Base-by-base conservation (phyloP, 1,140 invertebrate species). In the Tetramorium simillimum region DNA sequence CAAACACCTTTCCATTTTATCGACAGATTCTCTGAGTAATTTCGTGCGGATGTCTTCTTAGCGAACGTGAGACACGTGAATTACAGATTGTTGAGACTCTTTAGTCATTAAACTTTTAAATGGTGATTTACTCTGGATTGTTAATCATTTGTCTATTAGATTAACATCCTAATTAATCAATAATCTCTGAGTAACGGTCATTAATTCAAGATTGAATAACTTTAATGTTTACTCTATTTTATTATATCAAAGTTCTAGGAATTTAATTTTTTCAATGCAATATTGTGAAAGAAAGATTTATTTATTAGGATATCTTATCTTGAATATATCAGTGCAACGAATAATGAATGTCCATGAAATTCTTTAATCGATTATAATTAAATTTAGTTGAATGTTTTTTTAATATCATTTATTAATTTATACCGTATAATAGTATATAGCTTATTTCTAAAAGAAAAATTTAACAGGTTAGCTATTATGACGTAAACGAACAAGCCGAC, bases 81-180 rank as follows among this genome's bases (percentile, higher is more conserved):
- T 62, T 43, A 63, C 16, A 5, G n/a, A 7, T 21, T 3, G 14
- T 51, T 67, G 10, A 24, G 69, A 37, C 12, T 62, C 40, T 51
- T 16, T 24, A 40, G 12, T 53, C 16, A 80, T 5, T 12, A n/a
- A 78, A 24, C 16, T 12, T 67, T 10, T 37, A 67, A 51, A 37
- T 67, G 33, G 7, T 69, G 18, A 69, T 80, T 69, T 40, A 43
- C 40, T 43, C 24, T 14, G 10, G 12, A 43, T 60, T 43, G 18
- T 9, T 60, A 60, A 60, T 77, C 62, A 5, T 69, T 16, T 40
- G 33, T 53, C 77, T 37, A 2, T 14, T 49, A 49, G 10, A 65
- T 53, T 69, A 65, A 53, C 37, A 18, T 77, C 4, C 4, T 62
- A 62, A n/a, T 77, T 62, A 76, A 60, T 9, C n/a, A 76, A 49